Evolutionary conservation across 2,888 invertebrate species (phyloP).

Genomic region (Folsomia manolachei): DNA sequence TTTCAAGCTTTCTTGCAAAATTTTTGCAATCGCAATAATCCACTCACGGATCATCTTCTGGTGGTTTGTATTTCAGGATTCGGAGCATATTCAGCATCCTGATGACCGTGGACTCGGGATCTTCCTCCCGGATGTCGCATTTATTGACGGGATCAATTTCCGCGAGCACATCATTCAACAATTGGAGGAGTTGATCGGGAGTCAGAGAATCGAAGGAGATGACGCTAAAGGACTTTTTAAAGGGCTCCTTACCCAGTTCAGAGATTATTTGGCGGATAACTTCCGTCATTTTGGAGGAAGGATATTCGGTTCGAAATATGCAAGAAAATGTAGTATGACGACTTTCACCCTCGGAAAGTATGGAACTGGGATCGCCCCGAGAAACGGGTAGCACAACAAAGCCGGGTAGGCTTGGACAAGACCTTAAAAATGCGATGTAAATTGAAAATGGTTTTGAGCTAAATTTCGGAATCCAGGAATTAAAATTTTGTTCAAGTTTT

Average conservation of each 20-base stretch:
- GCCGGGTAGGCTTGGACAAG: no score
- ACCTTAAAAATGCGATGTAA: no score
- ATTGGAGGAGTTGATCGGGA: conserved; percentile 67
- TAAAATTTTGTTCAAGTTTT: no score
- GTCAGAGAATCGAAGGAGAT: conserved; percentile 80
- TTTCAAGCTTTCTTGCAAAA: neutral
- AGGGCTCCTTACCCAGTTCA: conserved; percentile 69
- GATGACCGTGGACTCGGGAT: conserved; percentile 69
- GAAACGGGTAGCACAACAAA: neutral
- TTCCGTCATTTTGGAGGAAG: conserved; percentile 66
- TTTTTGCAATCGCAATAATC: neutral
- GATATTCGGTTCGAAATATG: no score
- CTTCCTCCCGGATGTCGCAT: conserved; percentile 70
- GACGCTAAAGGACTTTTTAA: conserved; percentile 72
- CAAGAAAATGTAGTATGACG: no score
- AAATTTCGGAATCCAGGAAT: no score
- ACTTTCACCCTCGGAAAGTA: no score
- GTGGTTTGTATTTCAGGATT: conserved; percentile 76
- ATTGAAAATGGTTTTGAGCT: no score
- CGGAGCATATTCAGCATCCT: conserved; percentile 68
- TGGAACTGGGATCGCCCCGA: no score
- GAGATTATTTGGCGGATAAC: conserved; percentile 68
- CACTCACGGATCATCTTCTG: conserved; percentile 57
- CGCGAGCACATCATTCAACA: conserved; percentile 73
- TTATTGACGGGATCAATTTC: conserved; percentile 67